Base-by-base conservation (phyloP, 2,113 vertebrate genomes). In the Setophaga kirtlandii region DNA sequence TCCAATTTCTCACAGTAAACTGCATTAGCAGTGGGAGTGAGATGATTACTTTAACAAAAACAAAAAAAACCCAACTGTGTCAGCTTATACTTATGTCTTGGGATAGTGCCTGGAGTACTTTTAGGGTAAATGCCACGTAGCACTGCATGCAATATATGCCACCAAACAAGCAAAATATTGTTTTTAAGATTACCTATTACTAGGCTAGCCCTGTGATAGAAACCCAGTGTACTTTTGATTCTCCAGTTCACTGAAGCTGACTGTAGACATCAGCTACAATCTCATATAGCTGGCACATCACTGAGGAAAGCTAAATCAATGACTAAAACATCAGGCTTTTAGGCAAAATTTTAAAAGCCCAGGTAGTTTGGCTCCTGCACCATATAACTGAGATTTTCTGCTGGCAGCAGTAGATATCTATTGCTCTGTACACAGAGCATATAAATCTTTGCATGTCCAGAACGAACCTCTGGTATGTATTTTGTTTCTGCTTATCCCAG, bases 21-120 rank as follows among this genome's bases (percentile, higher is more conserved):
- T 86, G 56, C 76, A 96, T 93, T 87, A 96, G 49, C 60, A 74
- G 53, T 85, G 62, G 76, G 73, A 92, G 79, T 89, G 69, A 84
- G 91, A 89, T 12, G 33, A 96, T 82, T 87, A 81, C 65, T 46
- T 82, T 84, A 87, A 90, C 25, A 75, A 94, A 92, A 93, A 60
- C 15, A 42, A 33, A 58, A 91, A 90, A 60, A 84, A 35, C 3
- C 13, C 3, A 91, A 64, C 44, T 69, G 15, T 80, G 63, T 69
- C 86, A 93, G 16, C 28, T 89, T 84, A 64, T 71, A 92, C 69
- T 95, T 87, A 87, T 41, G 39, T 87, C 62, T 58, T 5, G 5
- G 37, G 76, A 89, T 27, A 84, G 41, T 9, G 22, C 59, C 74
- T 68, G 42, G 37, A 93, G 53, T 58, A 68, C 24, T 79, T 87